A percentile compares a stretch with the other conserved stretches of the same genome.
phyloP scores from a whole-genome alignment of 2,888 invertebrate species.

The Matsumyia berberina region DNA sequence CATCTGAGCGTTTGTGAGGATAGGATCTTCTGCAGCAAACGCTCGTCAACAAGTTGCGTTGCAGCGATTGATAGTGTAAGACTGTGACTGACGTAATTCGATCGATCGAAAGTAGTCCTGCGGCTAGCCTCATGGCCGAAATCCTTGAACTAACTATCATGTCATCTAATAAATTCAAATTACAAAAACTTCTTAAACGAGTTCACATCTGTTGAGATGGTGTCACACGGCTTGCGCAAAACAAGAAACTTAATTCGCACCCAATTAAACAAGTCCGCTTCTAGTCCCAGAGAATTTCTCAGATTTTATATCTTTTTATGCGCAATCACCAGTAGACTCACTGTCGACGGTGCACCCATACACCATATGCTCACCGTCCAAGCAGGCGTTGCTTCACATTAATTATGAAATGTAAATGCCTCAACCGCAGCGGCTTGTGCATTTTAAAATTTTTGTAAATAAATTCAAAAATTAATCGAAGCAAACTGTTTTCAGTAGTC shows the following conservation, averaged over 20 bases:
- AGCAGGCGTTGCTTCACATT: constrained; percentile 30
- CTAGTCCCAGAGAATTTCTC: not conserved
- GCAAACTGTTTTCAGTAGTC: not conserved
- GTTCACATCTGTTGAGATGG: not conserved
- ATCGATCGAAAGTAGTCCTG: too few species aligned
- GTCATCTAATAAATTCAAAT: constrained; percentile 15
- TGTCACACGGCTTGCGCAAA: not conserved
- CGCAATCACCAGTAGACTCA: constrained; percentile 1
- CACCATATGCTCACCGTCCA: not conserved
- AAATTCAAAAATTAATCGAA: not conserved
- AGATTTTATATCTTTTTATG: not conserved
- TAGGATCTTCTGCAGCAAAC: too few species aligned
- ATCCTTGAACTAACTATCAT: not conserved
- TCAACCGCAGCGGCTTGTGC: not conserved
- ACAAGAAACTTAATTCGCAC: not conserved
- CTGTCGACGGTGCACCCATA: not conserved
- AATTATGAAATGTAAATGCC: constrained; percentile 50
- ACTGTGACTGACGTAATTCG: too few species aligned
- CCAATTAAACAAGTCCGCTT: constrained; percentile 4
- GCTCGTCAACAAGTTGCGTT: too few species aligned
- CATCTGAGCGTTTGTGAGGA: too few species aligned
- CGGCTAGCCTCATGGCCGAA: too few species aligned
- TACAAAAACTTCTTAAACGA: not conserved
- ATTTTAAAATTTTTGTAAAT: not conserved
- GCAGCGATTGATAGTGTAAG: too few species aligned